phyloP scores from a whole-genome alignment of 64 coral and sea anemone species.

The Stylophora pistillata region DNA sequence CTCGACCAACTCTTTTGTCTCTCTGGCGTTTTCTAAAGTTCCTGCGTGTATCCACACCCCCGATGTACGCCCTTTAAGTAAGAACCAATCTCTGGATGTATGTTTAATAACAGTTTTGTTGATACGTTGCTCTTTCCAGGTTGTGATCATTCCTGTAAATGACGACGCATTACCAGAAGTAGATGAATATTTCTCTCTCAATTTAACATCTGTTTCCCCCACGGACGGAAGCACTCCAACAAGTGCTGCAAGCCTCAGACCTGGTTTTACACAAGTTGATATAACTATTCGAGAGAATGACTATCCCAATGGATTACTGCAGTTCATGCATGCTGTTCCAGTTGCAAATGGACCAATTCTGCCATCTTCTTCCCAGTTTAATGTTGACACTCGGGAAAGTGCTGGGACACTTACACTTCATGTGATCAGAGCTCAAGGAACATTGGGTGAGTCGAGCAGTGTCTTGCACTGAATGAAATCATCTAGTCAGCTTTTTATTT shows the following conservation, averaged over 20 bases:
- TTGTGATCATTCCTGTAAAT: slow-evolving; percentile 50
- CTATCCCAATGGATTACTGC: slow-evolving; percentile 77
- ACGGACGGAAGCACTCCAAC: slow-evolving; percentile 83
- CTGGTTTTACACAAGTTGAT: slow-evolving; percentile 66
- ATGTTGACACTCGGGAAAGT: slow-evolving; percentile 78
- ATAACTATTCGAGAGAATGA: slow-evolving; percentile 82
- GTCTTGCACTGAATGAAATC: too few relatives aligned
- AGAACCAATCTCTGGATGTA: too few relatives aligned
- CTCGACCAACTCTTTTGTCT: too few relatives aligned
- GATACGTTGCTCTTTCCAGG: slow-evolving; percentile 10
- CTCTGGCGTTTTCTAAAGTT: too few relatives aligned
- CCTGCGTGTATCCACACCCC: too few relatives aligned
- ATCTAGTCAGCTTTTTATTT: too few relatives aligned
- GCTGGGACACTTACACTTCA: slow-evolving; percentile 52
- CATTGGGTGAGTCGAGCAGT: slow-evolving; percentile 34
- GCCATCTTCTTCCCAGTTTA: slow-evolving; percentile 52
- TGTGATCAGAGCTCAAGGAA: slow-evolving; percentile 79
- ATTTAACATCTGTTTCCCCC: slow-evolving; percentile 61
- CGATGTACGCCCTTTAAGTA: too few relatives aligned
- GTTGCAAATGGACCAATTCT: slow-evolving; percentile 50
- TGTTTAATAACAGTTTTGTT: background rate
- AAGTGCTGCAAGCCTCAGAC: slow-evolving; percentile 84
- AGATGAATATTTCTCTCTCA: slow-evolving; percentile 67
- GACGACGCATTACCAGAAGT: slow-evolving; percentile 84
- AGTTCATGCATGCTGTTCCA: slow-evolving; percentile 68